phyloP scores from a whole-genome alignment of 2,113 vertebrate genomes.

The Myodes glareolus region DNA sequence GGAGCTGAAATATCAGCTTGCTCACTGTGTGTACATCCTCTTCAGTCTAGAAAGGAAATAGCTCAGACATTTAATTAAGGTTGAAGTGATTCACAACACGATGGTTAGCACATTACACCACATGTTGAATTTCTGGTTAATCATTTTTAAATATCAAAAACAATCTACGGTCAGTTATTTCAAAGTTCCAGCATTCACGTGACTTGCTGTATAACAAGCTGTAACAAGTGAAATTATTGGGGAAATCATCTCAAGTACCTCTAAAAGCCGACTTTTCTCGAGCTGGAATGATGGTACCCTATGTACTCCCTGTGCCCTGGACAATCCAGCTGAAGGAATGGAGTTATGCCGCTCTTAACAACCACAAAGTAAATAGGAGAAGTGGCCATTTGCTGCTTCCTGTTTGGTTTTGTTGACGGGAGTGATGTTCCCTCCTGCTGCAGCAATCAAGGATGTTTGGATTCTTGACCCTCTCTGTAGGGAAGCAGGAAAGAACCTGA shows the following conservation, averaged over 20 bases:
- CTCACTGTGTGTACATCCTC: neutral
- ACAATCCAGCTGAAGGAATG: constrained; percentile 28
- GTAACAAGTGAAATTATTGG: neutral
- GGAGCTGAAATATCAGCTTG: neutral
- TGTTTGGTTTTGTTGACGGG: neutral
- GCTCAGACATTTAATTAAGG: constrained; percentile 55
- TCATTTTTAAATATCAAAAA: neutral
- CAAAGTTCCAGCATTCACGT: constrained; percentile 37
- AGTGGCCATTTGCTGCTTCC: neutral
- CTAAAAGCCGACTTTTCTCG: constrained; percentile 22
- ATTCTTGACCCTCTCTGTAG: constrained; percentile 38
- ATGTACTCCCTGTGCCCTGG: neutral
- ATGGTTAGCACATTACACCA: constrained; percentile 3
- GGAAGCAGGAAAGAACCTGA: constrained; percentile 66
- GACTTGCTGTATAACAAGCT: neutral
- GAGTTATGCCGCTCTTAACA: constrained; percentile 12
- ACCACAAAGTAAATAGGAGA: constrained; percentile 46
- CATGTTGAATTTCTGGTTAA: constrained; percentile 32
- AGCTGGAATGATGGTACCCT: constrained; percentile 12
- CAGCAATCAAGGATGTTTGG: constrained; percentile 58
- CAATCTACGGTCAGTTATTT: neutral
- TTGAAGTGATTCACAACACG: neutral
- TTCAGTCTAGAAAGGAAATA: constrained; percentile 42
- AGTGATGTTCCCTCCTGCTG: constrained; percentile 46
- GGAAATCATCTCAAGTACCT: constrained; percentile 21